Conservation (phyloP, 2,797 vertebrate genomes). For the Hydrophis major region DNA sequence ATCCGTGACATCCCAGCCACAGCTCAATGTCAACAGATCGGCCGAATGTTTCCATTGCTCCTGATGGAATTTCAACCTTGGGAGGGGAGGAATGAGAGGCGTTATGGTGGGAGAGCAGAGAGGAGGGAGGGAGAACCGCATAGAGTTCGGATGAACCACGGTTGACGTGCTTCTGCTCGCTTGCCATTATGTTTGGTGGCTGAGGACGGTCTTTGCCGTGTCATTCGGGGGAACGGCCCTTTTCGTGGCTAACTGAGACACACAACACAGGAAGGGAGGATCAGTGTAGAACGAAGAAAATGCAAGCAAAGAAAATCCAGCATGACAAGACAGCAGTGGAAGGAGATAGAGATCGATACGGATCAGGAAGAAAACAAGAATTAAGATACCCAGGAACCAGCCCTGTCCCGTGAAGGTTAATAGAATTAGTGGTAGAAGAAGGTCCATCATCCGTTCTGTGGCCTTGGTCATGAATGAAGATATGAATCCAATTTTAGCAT, state of each 20-base stretch:
- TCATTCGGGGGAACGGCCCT: neutral
- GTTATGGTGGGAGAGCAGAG: neutral
- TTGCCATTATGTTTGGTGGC: neutral
- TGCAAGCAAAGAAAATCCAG: neutral
- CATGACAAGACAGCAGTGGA: neutral
- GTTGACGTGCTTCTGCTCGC: neutral
- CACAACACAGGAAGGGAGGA: neutral
- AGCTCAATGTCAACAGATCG: neutral
- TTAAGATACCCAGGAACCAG: neutral
- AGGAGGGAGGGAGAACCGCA: neutral
- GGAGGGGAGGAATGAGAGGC: neutral
- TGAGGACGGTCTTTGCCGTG: neutral
- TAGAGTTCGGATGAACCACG: neutral
- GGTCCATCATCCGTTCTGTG: neutral
- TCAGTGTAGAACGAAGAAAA: neutral
- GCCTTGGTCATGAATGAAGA: slow-evolving; percentile 21
- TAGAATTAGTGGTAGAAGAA: slow-evolving; percentile 3
- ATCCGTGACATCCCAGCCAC: neutral
- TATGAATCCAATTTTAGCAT: slow-evolving; percentile 4
- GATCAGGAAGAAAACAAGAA: neutral
- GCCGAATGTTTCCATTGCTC: neutral
- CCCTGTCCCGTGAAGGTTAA: neutral
- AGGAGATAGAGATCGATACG: neutral
- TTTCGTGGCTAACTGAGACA: neutral
- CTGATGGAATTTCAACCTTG: neutral